A percentile compares a stretch with the other conserved stretches of the same genome.
phyloP scores from a whole-genome alignment of 35 echinoderm and acorn worm species.

The Eucidaris tribuloides region DNA sequence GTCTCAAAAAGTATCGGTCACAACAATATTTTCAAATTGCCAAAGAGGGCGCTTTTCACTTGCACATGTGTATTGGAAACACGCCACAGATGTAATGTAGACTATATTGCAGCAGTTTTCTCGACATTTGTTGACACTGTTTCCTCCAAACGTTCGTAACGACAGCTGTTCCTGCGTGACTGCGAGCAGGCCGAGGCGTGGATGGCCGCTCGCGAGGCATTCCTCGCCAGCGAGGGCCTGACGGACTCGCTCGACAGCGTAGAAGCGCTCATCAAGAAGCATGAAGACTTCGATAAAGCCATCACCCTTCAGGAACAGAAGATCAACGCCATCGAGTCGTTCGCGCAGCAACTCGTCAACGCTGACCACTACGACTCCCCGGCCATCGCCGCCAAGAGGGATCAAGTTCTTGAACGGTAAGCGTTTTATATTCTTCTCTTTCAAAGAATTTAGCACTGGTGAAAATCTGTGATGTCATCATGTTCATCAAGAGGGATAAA shows the following conservation, averaged over 20 bases:
- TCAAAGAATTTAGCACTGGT: no score
- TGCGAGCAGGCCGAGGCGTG: conserved; percentile 99
- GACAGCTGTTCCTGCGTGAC: conserved; percentile 91
- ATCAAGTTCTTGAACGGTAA: conserved; percentile 92
- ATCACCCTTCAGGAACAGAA: conserved; percentile 93
- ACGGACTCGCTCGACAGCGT: conserved; percentile 84
- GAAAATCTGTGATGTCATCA: no score
- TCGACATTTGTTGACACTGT: no score
- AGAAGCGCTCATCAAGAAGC: conserved; percentile 98
- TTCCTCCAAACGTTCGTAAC: no score
- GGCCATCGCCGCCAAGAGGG: conserved; percentile 80
- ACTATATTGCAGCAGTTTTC: no score
- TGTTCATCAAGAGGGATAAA: no score
- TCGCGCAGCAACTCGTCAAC: conserved; percentile 90
- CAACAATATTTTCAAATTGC: no score
- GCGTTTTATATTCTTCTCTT: no score
- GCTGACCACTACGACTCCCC: conserved; percentile 93
- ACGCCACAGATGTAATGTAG: no score
- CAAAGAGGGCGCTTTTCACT: no score
- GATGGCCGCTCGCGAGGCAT: conserved; percentile 95
- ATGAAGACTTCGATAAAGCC: conserved; percentile 99
- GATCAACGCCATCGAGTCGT: conserved; percentile 91
- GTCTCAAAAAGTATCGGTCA: no score
- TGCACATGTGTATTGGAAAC: no score
- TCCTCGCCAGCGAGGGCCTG: conserved; percentile 88